phyloP scores from a whole-genome alignment of 2,888 invertebrate genomes.

The Pollenia amentaria region DNA sequence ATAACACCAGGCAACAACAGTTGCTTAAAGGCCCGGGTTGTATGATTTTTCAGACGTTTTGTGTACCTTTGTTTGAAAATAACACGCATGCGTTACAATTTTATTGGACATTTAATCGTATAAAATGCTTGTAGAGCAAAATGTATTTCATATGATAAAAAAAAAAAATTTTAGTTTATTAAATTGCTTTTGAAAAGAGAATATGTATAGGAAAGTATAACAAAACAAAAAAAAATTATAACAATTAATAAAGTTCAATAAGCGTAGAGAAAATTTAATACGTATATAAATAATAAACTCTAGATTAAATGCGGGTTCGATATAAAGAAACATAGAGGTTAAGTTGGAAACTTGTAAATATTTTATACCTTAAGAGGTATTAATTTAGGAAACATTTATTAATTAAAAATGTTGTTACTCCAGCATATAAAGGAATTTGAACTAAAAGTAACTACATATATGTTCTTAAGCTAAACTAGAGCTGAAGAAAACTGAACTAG shows the following conservation, averaged over 20 bases:
- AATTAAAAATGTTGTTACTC: not conserved
- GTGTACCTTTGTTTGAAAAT: conserved; percentile 67
- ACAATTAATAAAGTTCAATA: conserved; percentile 68
- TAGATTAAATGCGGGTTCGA: conserved; percentile 41
- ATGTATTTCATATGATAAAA: not conserved
- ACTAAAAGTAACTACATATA: too few relatives aligned
- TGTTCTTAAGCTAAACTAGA: too few relatives aligned
- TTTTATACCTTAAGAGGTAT: not conserved
- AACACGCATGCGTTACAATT: conserved; percentile 69
- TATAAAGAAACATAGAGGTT: conserved; percentile 31
- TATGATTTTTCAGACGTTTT: not conserved
- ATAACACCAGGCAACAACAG: conserved; percentile 1
- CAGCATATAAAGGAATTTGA: too few relatives aligned
- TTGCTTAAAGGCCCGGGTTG: not conserved
- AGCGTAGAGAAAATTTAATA: conserved; percentile 30
- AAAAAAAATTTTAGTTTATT: conserved; percentile 33
- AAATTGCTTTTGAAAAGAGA: conserved; percentile 57
- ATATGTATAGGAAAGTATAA: not conserved
- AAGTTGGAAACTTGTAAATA: not conserved
- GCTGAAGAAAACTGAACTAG: too few relatives aligned
- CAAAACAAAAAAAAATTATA: conserved; percentile 36
- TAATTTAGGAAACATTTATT: not conserved
- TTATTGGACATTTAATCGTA: conserved; percentile 33
- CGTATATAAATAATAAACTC: not conserved
- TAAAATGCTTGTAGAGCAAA: not conserved